Conservation (phyloP, 1,140 invertebrate genomes). For the Bombus sibiricus region DNA sequence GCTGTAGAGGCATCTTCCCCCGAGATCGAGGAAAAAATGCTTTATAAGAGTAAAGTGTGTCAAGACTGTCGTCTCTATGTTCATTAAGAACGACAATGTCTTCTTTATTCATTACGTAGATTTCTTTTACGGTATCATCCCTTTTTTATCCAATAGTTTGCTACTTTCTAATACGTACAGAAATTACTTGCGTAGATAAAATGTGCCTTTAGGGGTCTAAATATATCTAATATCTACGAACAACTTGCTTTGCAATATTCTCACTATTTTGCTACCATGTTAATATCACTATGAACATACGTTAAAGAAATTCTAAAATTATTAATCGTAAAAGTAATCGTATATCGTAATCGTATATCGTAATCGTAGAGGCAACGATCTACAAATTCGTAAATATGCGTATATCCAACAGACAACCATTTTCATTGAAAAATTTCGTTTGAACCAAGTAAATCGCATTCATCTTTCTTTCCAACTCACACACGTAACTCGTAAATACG, state of each 20-base stretch:
- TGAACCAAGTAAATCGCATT: not conserved
- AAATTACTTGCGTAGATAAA: not conserved
- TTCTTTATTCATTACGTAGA: not conserved
- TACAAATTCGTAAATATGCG: not conserved
- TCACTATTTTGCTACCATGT: not conserved
- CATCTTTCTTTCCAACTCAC: not conserved
- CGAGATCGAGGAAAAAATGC: slow-evolving; percentile 2
- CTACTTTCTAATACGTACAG: not conserved
- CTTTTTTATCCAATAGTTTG: not conserved
- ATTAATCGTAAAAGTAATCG: not conserved
- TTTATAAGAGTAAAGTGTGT: slow-evolving; percentile 2
- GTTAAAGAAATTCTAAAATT: not conserved
- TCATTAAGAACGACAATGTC: slow-evolving; percentile 19
- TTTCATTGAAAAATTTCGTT: not conserved
- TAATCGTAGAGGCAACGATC: too few relatives aligned
- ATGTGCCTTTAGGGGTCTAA: not conserved
- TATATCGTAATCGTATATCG: too few relatives aligned
- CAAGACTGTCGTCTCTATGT: slow-evolving; percentile 1
- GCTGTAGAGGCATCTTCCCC: not conserved
- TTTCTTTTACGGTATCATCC: not conserved
- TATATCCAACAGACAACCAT: not conserved
- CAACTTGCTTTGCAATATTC: not conserved
- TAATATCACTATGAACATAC: not conserved
- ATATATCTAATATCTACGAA: not conserved
- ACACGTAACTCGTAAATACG: not conserved